A percentile compares a stretch with the other conserved stretches of the same genome.
Conservation (phyloP, 1,140 invertebrate genomes). For the Pogonomyrmex californicus region DNA sequence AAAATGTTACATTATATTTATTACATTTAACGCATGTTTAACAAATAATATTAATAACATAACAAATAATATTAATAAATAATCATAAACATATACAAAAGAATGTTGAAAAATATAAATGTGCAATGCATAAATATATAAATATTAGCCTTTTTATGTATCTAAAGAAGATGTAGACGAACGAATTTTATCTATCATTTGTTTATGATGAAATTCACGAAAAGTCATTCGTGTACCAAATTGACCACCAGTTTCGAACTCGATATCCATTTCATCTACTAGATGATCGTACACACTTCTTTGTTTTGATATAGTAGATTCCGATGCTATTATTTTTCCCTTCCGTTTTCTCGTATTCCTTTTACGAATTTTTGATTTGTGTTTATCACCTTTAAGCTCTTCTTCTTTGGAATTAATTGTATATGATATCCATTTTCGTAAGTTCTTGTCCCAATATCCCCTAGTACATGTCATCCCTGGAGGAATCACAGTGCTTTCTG, state of each 20-base stretch:
- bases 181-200: not conserved
- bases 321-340: not conserved
- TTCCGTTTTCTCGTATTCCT: not conserved
- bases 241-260: not conserved
- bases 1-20: not conserved
- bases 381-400: not conserved
- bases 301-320: not conserved
- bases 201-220: conserved; percentile 6
- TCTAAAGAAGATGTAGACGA: not conserved
- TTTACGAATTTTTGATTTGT: not conserved
- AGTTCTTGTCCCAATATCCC: not conserved
- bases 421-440: not conserved
- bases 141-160: not conserved
- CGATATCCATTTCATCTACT: not conserved
- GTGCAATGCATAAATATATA: not conserved
- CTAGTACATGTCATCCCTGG: not conserved
- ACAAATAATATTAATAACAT: conserved; percentile 3
- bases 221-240: not conserved
- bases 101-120: not conserved
- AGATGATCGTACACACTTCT: not conserved
- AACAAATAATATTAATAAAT: not conserved
- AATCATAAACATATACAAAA: not conserved
- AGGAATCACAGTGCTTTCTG: not conserved
- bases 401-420: not conserved
- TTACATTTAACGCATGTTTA: not conserved